Conservation (phyloP, 1,140 invertebrate species). For the Phymastichus coffea region DNA sequence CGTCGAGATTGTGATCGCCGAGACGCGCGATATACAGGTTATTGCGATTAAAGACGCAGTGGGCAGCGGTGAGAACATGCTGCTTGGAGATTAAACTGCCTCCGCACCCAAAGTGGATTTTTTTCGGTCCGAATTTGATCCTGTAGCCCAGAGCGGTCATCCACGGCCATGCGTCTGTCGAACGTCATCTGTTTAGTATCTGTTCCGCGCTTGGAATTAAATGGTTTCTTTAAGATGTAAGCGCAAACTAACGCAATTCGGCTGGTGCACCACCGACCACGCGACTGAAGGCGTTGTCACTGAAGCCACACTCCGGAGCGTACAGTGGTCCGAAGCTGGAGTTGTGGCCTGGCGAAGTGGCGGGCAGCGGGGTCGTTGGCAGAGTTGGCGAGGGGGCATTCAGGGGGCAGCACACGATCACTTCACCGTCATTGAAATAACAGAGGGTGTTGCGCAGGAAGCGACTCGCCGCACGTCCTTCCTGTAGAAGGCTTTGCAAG, state of each 20-base stretch:
- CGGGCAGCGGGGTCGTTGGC: constrained; percentile 10
- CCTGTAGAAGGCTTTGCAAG: constrained; percentile 43
- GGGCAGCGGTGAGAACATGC: constrained; percentile 80
- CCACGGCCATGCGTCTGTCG: constrained; percentile 71
- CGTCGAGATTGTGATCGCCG: constrained; percentile 71
- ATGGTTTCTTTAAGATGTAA: too few species aligned
- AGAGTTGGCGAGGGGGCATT: not conserved
- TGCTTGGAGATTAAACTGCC: constrained; percentile 72
- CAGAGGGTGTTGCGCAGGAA: constrained; percentile 60
- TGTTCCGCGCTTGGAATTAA: too few species aligned
- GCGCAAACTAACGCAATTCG: constrained; percentile 33
- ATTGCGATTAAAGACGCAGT: constrained; percentile 69
- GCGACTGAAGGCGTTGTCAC: constrained; percentile 30
- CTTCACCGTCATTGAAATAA: constrained; percentile 46
- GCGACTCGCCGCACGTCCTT: constrained; percentile 34
- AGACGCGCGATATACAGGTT: constrained; percentile 66
- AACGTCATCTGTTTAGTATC: too few species aligned
- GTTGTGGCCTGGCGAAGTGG: not conserved
- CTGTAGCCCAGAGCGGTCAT: constrained; percentile 68
- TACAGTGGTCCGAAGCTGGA: constrained; percentile 24
- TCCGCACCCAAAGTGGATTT: too few species aligned
- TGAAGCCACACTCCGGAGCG: constrained; percentile 41
- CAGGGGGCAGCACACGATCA: constrained; percentile 58
- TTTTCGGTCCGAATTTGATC: constrained; percentile 49
- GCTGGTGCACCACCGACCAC: constrained; percentile 42